phyloP scores from a whole-genome alignment of 2,888 invertebrate species.

The Drepanosiphum platanoidis region DNA sequence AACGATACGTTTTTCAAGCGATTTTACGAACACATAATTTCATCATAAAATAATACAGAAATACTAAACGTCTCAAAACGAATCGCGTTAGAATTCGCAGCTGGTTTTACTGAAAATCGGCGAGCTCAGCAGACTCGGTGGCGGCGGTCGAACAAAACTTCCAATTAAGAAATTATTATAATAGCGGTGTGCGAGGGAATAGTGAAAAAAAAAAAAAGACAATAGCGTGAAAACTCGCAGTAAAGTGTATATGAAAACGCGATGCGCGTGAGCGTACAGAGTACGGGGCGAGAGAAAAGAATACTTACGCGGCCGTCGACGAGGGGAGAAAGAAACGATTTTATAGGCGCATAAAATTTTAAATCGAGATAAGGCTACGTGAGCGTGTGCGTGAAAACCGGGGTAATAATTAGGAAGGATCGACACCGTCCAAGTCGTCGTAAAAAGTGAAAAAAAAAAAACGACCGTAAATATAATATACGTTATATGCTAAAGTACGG shows the following conservation, averaged over 20 bases:
- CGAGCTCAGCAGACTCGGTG: too few relatives aligned
- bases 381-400: constrained; percentile 4
- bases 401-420: constrained; percentile 15
- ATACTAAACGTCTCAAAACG: too few relatives aligned
- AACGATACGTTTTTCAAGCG: too few relatives aligned
- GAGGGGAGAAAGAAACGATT: neutral
- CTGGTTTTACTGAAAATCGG: too few relatives aligned
- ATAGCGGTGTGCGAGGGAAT: neutral
- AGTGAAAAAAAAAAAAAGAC: neutral
- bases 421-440: neutral
- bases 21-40: too few relatives aligned
- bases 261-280: too few relatives aligned
- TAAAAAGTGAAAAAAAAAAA: neutral
- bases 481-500: too few relatives aligned
- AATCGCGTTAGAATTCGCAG: too few relatives aligned
- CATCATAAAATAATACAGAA: too few relatives aligned
- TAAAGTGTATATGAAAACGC: too few relatives aligned
- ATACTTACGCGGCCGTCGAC: neutral
- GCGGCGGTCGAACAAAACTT: neutral
- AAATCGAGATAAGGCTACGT: constrained; percentile 3
- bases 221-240: too few relatives aligned
- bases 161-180: constrained; percentile 35
- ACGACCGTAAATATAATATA: neutral
- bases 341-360: constrained; percentile 18
- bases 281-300: neutral